Evolutionary conservation across 2,113 vertebrate species (phyloP).

Genomic region (Mastomys coucha): DNA sequence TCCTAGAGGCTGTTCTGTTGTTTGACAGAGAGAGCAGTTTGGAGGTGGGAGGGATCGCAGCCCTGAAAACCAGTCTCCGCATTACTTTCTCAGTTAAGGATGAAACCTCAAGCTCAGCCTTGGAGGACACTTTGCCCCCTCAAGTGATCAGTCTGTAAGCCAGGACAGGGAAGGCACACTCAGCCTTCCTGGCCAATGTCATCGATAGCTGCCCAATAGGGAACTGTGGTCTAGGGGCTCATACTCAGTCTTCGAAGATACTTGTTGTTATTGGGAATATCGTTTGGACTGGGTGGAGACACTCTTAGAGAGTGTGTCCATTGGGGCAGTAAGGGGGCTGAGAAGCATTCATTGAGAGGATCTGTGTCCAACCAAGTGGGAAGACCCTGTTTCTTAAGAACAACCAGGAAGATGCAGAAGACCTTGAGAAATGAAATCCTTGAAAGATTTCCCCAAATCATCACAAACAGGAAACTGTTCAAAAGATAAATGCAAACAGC

Average conservation of each 20-base stretch:
- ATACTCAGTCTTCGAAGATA: not conserved
- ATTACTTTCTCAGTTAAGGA: not conserved
- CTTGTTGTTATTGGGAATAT: not conserved
- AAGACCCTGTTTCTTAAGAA: not conserved
- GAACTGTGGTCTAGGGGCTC: not conserved
- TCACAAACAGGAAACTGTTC: not conserved
- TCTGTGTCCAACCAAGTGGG: not conserved
- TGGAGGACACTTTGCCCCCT: not conserved
- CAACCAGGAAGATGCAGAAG: not conserved
- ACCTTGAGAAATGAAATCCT: slow-evolving; percentile 28
- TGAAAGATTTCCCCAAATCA: not conserved
- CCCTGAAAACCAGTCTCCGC: slow-evolving; percentile 8
- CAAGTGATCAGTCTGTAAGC: not conserved
- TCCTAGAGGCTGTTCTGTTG: slow-evolving; percentile 61
- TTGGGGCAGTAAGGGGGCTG: not conserved
- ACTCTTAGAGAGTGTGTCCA: not conserved
- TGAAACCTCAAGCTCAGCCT: not conserved
- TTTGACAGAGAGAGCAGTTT: slow-evolving; percentile 62
- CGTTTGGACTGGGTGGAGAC: not conserved
- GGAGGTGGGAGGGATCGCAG: slow-evolving; percentile 47
- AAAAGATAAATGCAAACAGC: not conserved
- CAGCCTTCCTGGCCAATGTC: not conserved
- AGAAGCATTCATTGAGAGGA: not conserved
- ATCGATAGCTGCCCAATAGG: not conserved
- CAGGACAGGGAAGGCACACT: not conserved